Base-by-base conservation (phyloP, 2,113 vertebrate genomes). In the Catharus bicknelli region DNA sequence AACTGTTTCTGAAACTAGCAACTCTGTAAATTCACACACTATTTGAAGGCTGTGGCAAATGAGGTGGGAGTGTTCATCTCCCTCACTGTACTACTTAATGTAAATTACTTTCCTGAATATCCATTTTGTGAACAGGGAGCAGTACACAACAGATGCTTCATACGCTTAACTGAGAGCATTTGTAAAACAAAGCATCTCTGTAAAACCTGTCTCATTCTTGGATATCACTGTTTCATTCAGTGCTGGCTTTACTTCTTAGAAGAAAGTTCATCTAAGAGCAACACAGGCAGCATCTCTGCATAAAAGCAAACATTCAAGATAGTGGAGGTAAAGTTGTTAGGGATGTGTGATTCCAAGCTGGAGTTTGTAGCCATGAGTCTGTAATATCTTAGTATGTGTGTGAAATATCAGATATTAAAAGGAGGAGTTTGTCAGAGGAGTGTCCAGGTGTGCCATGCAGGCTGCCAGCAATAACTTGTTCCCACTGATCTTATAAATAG, bases 41-140 rank as follows among this genome's bases (percentile, higher is more conserved):
- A 0, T 94, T 90, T 85, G 69, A 68, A 47, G 42, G 43, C 75
- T 85, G 74, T 85, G 63, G 86, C 53, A 89, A 93, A 89, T 45
- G 58, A 91, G n/a, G 59, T 92, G 72, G 87, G 86, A 92, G 77
- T 82, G 81, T 91, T 92, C 78, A 53, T 78, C 66, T 90, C 64
- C 54, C 45, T 93, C 48, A 19, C 68, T 80, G 43, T 90, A 57
- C 54, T 87, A 22, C 80, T 81, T 54, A 85, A 84, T 89, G 55
- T 79, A 66, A 76, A 93, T 94, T 73, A 40, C 66, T 87, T 83
- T 89, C 58, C 43, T 75, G 58, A 84, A 66, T 79, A 85, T 75
- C 58, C 18, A 14, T 88, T 93, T 74, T 62, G 42, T 10, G 2
- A 82, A 54, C 13, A 42, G 66, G 51, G 88, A 81, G 29, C 64